Base-by-base conservation (phyloP, 1,140 invertebrate species). In the Battus philenor region DNA sequence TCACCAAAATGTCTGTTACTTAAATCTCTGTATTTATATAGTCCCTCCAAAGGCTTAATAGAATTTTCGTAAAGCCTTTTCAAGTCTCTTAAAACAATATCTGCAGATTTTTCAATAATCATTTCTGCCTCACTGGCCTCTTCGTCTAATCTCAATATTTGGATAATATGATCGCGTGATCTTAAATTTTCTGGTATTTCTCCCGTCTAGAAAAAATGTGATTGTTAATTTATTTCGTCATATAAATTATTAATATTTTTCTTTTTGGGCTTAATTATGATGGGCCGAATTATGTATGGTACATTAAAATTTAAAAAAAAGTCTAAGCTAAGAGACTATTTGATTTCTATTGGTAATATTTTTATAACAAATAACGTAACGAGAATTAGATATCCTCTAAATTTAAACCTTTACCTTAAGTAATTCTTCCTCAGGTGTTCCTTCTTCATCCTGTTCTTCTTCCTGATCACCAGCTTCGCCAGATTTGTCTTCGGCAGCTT, bases 1-100 rank as follows among this genome's bases (percentile, higher is more conserved):
- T 98, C 96, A 82, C 94, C 94, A 69, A 96, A 96, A 84, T 96
- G 94, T 52, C 96, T 89, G 66, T 97, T 97, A 66, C 95, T 97
- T 26, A 98, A 89, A 72, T 97, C 95, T 65, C 94, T 90, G 67
- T 97, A 98, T 77, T 97, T 97, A 78, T 97, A 98, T 9, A 96
- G 77, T 5, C 88, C 90, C 87, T 98, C 97, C 60, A 98, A 86
- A 4, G 96, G 96, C 78, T 95, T 95, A 6, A 98, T 95, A 0
- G 94, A 93, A 41, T 89, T 91, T 69, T 96, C 94, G 59, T 98
- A 97, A 10, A 97, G 87, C 65, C 90, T 91, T 72, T 97, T 97
- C 36, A 98, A 86, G 49, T 97, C 95, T 50, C 92, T 91, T 2
- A 97, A 88, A 11, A 95, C 91, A 4, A 91, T 88, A 41, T 95